phyloP scores from a whole-genome alignment of 2,797 vertebrate species.

The Ibycter americanus region DNA sequence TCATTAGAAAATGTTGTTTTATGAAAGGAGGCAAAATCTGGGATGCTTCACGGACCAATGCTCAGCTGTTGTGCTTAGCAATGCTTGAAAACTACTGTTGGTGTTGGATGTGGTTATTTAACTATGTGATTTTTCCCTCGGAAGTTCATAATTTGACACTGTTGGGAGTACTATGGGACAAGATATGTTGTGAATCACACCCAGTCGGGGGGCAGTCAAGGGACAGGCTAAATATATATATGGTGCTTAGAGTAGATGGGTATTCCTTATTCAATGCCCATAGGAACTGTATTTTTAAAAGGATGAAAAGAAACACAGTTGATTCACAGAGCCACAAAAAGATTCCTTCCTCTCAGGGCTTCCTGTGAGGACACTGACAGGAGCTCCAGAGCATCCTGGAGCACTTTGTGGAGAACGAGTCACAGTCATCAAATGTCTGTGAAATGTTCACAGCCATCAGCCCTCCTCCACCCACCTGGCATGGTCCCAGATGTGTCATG shows the following conservation, averaged over 20 bases:
- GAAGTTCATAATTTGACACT: background rate
- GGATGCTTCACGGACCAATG: background rate
- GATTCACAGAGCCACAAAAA: background rate
- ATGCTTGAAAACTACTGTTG: background rate
- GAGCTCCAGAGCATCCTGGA: background rate
- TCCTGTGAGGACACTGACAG: background rate
- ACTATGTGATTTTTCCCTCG: background rate
- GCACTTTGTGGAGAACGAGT: background rate
- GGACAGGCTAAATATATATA: accelerated
- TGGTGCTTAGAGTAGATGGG: background rate
- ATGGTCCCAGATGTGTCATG: background rate
- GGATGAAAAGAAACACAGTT: background rate
- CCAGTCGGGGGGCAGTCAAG: background rate
- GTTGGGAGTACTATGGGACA: background rate
- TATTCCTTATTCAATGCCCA: background rate
- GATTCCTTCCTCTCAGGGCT: background rate
- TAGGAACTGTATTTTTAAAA: background rate
- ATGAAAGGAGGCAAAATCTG: background rate
- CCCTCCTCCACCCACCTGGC: too few relatives aligned
- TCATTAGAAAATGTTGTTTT: background rate
- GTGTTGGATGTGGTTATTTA: background rate
- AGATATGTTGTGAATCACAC: too few relatives aligned
- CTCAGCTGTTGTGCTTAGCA: background rate
- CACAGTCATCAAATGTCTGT: background rate
- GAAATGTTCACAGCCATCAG: background rate